Percentiles rank a stretch among this genome's conserved stretches.
phyloP scores from a whole-genome alignment of 2,888 invertebrate genomes.

The Volucella inanis region DNA sequence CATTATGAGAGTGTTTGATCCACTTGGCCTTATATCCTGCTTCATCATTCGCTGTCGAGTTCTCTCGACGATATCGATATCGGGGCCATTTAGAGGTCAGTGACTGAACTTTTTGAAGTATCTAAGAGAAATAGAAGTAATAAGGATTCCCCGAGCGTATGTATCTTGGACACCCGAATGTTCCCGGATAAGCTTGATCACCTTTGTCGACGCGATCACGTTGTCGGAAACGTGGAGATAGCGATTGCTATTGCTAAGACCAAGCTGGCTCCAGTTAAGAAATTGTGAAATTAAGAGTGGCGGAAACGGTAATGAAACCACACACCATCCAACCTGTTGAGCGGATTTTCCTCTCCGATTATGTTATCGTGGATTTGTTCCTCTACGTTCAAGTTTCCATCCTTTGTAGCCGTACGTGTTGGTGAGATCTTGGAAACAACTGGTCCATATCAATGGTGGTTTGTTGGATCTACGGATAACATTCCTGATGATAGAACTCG shows the following conservation, averaged over 20 bases:
- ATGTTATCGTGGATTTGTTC: constrained; percentile 25
- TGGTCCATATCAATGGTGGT: not conserved
- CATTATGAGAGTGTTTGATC: too few species aligned
- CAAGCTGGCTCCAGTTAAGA: too few species aligned
- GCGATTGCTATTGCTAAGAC: too few species aligned
- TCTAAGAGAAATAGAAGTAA: too few species aligned
- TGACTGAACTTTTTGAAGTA: too few species aligned
- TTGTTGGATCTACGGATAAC: constrained; percentile 14
- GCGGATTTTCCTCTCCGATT: constrained; percentile 40
- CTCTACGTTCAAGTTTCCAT: constrained; percentile 13
- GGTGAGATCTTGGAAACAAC: constrained; percentile 7
- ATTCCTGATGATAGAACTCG: constrained; percentile 35
- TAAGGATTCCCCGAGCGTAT: constrained; percentile 23
- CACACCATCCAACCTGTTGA: constrained; percentile 18
- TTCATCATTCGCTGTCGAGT: too few species aligned
- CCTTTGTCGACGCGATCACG: constrained; percentile 50
- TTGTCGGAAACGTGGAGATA: too few species aligned
- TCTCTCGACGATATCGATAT: too few species aligned
- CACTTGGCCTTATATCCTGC: too few species aligned
- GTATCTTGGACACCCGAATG: not conserved
- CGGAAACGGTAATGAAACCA: constrained; percentile 31
- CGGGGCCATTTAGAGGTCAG: too few species aligned
- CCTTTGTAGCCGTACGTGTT: not conserved
- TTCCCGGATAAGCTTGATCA: constrained; percentile 11
- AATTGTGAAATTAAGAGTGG: constrained; percentile 15